Base-by-base conservation (phyloP, 1,140 invertebrate species). In the Lepidurus packardi region DNA sequence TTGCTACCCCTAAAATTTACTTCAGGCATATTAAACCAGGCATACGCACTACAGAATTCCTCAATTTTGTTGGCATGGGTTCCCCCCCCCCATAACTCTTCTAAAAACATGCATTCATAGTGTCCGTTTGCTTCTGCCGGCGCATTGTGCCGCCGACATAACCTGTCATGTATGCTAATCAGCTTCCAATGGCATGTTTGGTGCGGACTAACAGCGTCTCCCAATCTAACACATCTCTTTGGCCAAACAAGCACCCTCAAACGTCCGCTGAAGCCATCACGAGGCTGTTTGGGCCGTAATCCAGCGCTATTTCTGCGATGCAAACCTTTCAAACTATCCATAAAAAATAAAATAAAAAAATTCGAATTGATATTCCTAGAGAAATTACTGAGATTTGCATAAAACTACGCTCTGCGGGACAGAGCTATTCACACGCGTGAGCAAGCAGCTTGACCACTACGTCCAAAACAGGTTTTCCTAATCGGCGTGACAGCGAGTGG, bases 111-210 rank as follows among this genome's bases (percentile, higher is more conserved):
- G 16, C 53, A 65, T 65, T 65, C 21, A 65, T 13, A 65, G 5
- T 65, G 10, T 47, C 10, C 4, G 53, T 65, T 8, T 16, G 53
- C 13, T 65, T 65, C 16, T 21, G 53, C n/a, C 53, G 53, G 16
- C 53, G 8, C 2, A 34, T 34, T 34, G 34, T 34, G 34, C 34
- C 34, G 34, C 34, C 34, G 21, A 65, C 53, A 65, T 16, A n/a
- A 65, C 21, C 53, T 65, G 53, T 21, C 53, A 65, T 65, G 53
- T 65, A 65, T 65, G 53, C 53, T 65, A 65, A 65, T 65, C 53
- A 21, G 53, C 53, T 65, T 16, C 21, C 53, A 65, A n/a, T 65
- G 53, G 53, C 53, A 16, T 65, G 53, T 65, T 65, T 65, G 16
- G 16, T 21, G 9, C 6, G 53, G 53, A 65, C 53, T n/a, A 65